phyloP scores from a whole-genome alignment of 1,140 invertebrate species.

The Phortica variegata region DNA sequence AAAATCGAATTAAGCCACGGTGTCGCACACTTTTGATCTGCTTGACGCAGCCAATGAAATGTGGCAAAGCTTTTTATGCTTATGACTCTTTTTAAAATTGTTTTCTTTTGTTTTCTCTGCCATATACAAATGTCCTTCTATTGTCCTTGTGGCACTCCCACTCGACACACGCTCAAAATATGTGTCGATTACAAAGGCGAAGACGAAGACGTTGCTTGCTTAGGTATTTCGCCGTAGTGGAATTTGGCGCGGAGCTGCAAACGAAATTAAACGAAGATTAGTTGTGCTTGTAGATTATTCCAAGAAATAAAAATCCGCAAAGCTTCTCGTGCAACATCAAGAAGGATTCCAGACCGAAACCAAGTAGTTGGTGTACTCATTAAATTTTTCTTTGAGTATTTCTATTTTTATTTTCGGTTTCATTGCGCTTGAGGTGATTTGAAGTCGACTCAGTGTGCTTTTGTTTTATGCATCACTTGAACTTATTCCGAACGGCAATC shows the following conservation, averaged over 20 bases:
- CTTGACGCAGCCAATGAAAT: conserved; percentile 49
- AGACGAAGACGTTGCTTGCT: conserved; percentile 6
- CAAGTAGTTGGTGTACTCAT: conserved; percentile 25
- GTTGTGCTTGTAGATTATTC: conserved; percentile 50
- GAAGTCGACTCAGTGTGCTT: conserved; percentile 27
- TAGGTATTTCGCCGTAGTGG: conserved; percentile 15
- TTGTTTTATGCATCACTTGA: conserved; percentile 11
- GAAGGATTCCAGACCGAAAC: too few relatives aligned
- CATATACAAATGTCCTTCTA: conserved; percentile 39
- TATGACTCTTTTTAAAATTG: too few relatives aligned
- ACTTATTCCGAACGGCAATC: neutral
- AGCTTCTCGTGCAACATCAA: conserved; percentile 3
- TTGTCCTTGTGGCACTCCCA: conserved; percentile 43
- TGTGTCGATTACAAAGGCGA: too few relatives aligned
- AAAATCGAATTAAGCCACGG: conserved; percentile 54
- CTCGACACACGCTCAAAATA: too few relatives aligned
- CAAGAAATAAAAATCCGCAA: conserved; percentile 46
- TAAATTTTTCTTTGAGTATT: conserved; percentile 40
- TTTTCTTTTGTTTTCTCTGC: conserved; percentile 14
- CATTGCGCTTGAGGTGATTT: conserved; percentile 51
- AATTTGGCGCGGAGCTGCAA: conserved; percentile 24
- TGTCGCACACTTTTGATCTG: conserved; percentile 54
- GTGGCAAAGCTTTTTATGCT: conserved; percentile 23
- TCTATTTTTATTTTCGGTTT: conserved; percentile 47
- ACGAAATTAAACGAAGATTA: conserved; percentile 55